phyloP scores from a whole-genome alignment of 1,140 invertebrate species.

The Dendrolimus punctatus region DNA sequence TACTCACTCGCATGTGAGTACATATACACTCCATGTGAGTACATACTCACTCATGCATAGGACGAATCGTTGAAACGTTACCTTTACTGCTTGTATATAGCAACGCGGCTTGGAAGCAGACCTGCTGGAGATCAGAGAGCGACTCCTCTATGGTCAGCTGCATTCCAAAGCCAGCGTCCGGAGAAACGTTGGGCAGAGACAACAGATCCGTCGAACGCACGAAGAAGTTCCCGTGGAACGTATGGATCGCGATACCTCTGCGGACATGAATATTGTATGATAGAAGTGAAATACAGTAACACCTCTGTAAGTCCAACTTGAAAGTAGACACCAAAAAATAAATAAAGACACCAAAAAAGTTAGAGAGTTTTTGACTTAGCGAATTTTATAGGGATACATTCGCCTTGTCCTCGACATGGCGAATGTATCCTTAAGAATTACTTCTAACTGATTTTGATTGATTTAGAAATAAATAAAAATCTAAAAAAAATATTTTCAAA shows the following conservation, averaged over 20 bases:
- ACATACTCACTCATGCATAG: neutral
- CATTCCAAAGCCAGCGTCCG: constrained; percentile 98
- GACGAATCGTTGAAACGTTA: constrained; percentile 34
- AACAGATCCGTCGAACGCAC: constrained; percentile 97
- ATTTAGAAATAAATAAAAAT: too few species aligned
- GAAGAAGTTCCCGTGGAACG: constrained; percentile 99
- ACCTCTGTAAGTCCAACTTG: too few species aligned
- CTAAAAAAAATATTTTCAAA: too few species aligned
- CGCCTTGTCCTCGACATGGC: too few species aligned
- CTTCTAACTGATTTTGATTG: too few species aligned
- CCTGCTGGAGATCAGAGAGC: constrained; percentile 87
- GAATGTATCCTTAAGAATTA: too few species aligned
- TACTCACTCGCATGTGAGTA: neutral
- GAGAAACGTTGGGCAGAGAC: constrained; percentile 97
- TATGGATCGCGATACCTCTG: constrained; percentile 93
- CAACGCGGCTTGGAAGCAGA: constrained; percentile 98
- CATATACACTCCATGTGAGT: too few species aligned
- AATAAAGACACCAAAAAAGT: too few species aligned
- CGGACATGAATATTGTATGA: constrained; percentile 8
- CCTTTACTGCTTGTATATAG: constrained; percentile 98
- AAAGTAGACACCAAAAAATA: too few species aligned
- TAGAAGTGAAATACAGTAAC: too few species aligned
- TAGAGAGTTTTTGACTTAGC: too few species aligned
- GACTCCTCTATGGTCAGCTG: constrained; percentile 96
- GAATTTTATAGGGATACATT: too few species aligned